Base-by-base conservation (phyloP, 2,888 invertebrate genomes). In the Cheilosia urbana region DNA sequence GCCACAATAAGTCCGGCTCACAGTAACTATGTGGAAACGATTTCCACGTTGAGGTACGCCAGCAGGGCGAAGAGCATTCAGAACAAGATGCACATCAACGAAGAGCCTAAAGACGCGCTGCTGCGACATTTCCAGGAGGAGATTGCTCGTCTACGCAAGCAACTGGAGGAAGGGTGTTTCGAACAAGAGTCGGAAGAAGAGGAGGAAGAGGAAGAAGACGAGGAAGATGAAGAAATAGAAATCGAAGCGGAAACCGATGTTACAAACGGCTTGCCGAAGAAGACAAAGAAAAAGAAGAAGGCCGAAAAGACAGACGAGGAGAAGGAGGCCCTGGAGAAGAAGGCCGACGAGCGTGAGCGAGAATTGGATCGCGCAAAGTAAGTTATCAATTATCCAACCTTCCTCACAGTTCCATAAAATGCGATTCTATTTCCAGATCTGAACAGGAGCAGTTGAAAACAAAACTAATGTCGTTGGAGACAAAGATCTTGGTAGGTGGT, bases 1-100 rank as follows among this genome's bases (percentile, higher is more conserved):
- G 99, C 99, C 4, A 99, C 98, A 89, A 95, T 99, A 49, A 98
- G 99, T n/a, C 99, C 99, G 4, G 98, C 98, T 0, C 98, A 98
- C 90, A 94, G 96, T 84, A 99, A 99, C 93, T 98, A 97, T 91
- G 99, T 99, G 90, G 99, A 99, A 92, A 98, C 98, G 0, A 96
- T 99, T 87, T 98, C 98, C 90, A 99, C 99, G 0, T 93, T 99
- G 76, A 94, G 99, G 0, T 99, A 99, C 93, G 99, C 99, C 1
- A 98, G 98, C 93, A 95, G 99, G 69, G 99, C 99, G 13, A 99
- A 99, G 93, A 98, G 97, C 91, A 99, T 99, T 87, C 97, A 98
- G 92, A 99, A 99, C 93, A 95, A 96, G 89, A 98, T 98, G 77
- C 96, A 96, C 89, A 96, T 99, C 85, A 99, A 99, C 92, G 98